Evolutionary conservation across 2,888 invertebrate species (phyloP), one percentile per base, ranked within the genome.

Genomic region (Drosophila merina): DNA sequence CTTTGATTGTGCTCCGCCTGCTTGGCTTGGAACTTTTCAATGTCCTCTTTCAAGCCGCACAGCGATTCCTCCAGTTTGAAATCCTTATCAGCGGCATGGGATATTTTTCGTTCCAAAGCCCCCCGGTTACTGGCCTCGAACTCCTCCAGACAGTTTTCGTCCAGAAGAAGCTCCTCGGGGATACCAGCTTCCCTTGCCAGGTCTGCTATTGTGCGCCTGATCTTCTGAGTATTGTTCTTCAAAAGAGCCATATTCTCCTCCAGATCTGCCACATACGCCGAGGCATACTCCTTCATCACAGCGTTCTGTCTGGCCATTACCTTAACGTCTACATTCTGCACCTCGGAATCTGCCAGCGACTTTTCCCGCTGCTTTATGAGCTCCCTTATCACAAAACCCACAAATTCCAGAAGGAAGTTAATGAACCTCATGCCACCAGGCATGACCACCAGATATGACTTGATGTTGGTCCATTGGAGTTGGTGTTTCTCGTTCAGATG

Each of bases 371-470:
- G 89, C 28, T 82, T 90, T 10, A 82, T 89, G 33, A 87, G 69
- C 38, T 92, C 91, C 14, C 82, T 81, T 4, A 89, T 77, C 0
- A 92, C 87, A 38, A 92, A 89, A 4, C 86, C 73, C 0, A 90
- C 83, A 10, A 92, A 76, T 14, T 91, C 90, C 2, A 89, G 54
- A 7, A 92, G 71, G 14, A 92, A 90, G 25, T 75, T 82, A 3
- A 92, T 91, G 47, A 92, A 92, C 60, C 91, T 90, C 79, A 89
- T 89, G 0, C 92, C 92, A 0, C 91, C 90, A 0, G 92, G 92
- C 90, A 91, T 91, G 0, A 91, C 90, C 12, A 92, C 91, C 44
- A 91, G 67, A 60, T 91, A 91, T 0, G 89, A 90, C 63, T 90
- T 91, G 0, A 92, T 86, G 48, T 90, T 87, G 3, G 66, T 76